phyloP scores from a whole-genome alignment of 2,113 vertebrate genomes.

The Lota lota region DNA sequence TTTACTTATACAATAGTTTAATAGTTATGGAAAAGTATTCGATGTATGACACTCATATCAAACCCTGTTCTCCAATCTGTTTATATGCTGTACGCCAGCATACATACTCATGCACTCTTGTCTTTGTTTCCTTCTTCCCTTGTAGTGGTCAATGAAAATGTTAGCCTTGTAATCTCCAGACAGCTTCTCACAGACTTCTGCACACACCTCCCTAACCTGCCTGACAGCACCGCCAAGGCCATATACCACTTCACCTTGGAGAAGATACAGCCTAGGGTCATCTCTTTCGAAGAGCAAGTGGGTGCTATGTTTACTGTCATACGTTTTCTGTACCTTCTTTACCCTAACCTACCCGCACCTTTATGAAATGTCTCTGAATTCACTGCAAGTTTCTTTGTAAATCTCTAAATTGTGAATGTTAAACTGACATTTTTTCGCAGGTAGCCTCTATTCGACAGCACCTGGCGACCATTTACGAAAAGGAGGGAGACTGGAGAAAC shows the following conservation, averaged over 20 bases:
- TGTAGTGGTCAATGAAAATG: conserved; percentile 97
- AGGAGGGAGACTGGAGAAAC: conserved; percentile 98
- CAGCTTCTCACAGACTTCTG: conserved; percentile 97
- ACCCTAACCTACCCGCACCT: too few species aligned
- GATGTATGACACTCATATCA: too few species aligned
- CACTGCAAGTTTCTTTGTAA: neutral
- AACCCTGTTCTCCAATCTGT: too few species aligned
- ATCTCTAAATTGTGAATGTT: neutral
- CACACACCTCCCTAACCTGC: conserved; percentile 89
- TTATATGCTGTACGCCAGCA: neutral
- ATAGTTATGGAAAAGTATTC: too few species aligned
- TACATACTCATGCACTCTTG: neutral
- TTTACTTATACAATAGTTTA: too few species aligned
- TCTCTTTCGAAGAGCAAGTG: conserved; percentile 98
- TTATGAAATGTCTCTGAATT: neutral
- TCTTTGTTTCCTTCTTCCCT: neutral
- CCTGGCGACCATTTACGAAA: conserved; percentile 98
- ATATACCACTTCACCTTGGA: conserved; percentile 97
- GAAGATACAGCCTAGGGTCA: conserved; percentile 96
- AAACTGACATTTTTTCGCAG: conserved; percentile 55
- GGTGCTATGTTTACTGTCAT: conserved; percentile 23
- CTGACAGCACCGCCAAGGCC: conserved; percentile 91
- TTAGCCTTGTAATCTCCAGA: conserved; percentile 95
- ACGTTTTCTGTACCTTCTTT: neutral
- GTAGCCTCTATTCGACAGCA: conserved; percentile 97